Evolutionary conservation across 2,797 vertebrate genomes (phyloP).

Genomic region (Phoxinus dragarum): DNA sequence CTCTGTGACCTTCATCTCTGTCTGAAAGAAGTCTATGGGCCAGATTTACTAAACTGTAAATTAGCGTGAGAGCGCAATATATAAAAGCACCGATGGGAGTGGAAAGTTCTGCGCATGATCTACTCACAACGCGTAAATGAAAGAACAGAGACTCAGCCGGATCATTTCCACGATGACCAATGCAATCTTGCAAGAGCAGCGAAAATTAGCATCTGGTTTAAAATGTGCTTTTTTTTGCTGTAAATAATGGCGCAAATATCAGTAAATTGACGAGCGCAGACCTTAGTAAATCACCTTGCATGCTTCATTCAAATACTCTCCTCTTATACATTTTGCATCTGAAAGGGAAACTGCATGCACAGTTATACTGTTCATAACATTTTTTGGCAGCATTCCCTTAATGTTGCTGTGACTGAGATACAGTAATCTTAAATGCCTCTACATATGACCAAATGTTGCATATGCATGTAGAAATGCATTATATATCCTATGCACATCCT

Average conservation of each 20-base stretch:
- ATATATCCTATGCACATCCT: background rate
- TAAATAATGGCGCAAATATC: background rate
- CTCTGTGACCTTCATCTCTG: background rate
- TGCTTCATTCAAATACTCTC: background rate
- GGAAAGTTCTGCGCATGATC: background rate
- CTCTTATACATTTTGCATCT: background rate
- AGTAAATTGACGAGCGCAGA: background rate
- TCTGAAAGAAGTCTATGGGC: slow-evolving; percentile 2
- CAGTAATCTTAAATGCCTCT: background rate
- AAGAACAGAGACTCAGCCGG: background rate
- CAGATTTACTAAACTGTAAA: background rate
- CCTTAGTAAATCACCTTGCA: background rate
- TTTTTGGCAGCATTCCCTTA: background rate
- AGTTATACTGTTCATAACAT: no score
- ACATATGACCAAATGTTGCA: background rate
- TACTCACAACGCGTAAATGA: background rate
- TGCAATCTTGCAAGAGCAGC: background rate
- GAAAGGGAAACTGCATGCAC: background rate
- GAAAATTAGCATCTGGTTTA: background rate
- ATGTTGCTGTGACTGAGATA: background rate
- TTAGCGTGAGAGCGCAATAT: background rate
- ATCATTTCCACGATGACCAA: background rate
- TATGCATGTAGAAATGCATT: background rate
- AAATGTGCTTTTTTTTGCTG: background rate
- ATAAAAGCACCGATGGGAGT: background rate